Conservation (phyloP, 1,140 invertebrate genomes). For the Penaeus chinensis region DNA sequence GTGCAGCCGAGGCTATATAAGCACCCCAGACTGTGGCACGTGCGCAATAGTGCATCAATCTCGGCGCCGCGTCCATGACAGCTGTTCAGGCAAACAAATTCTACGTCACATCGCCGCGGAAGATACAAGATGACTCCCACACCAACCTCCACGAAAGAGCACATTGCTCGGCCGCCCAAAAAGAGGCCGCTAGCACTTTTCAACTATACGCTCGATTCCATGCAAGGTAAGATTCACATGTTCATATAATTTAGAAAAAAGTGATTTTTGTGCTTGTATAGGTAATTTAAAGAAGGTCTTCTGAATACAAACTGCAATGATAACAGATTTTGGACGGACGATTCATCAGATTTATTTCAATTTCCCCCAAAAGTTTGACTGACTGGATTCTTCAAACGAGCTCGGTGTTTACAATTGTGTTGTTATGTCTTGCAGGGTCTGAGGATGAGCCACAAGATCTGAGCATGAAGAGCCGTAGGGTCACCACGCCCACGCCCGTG, state of each 20-base stretch:
- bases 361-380: too few relatives aligned
- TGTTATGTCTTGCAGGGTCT: neutral
- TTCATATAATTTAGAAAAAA: too few relatives aligned
- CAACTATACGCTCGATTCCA: constrained; percentile 36
- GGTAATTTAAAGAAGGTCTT: too few relatives aligned
- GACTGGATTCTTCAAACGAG: too few relatives aligned
- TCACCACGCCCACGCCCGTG: neutral
- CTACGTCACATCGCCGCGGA: constrained; percentile 13
- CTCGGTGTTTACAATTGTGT: too few relatives aligned
- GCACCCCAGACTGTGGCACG: constrained; percentile 37
- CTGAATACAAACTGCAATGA: too few relatives aligned
- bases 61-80: constrained; percentile 45
- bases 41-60: constrained; percentile 60
- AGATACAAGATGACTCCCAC: constrained; percentile 22
- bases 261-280: too few relatives aligned
- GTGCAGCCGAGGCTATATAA: constrained; percentile 58
- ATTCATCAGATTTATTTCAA: too few relatives aligned
- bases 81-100: neutral
- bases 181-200: constrained; percentile 53
- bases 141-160: constrained; percentile 22
- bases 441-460: constrained; percentile 50
- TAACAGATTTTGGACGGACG: too few relatives aligned
- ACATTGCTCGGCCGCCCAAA: constrained; percentile 48
- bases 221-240: constrained; percentile 8
- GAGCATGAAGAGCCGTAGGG: constrained; percentile 51